phyloP scores from a whole-genome alignment of 2,888 invertebrate species.

The Cylloceria caligata region DNA sequence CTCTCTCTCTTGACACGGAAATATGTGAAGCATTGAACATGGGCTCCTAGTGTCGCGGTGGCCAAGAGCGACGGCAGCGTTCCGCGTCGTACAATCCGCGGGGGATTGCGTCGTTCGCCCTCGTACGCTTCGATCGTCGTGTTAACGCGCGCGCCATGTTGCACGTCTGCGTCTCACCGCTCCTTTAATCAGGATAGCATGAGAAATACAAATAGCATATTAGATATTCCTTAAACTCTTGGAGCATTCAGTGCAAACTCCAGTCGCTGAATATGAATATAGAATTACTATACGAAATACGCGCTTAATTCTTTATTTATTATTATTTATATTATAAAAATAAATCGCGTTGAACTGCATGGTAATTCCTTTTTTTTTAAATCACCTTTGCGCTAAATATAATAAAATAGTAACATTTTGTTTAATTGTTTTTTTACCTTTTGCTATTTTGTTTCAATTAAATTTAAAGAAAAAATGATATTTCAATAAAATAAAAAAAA shows the following conservation, averaged over 20 bases:
- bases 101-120: constrained; percentile 18
- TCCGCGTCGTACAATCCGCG: constrained; percentile 71
- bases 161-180: constrained; percentile 84
- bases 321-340: too few relatives aligned
- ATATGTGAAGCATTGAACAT: constrained; percentile 22
- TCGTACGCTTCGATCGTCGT: constrained; percentile 46
- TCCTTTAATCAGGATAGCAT: constrained; percentile 79
- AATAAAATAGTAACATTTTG: too few relatives aligned
- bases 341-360: too few relatives aligned
- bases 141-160: constrained; percentile 77
- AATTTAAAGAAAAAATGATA: too few relatives aligned
- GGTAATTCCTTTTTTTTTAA: too few relatives aligned
- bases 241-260: not conserved
- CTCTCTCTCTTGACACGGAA: not conserved
- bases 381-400: too few relatives aligned
- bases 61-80: constrained; percentile 73
- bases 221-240: not conserved
- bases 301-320: too few relatives aligned
- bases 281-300: too few relatives aligned
- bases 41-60: constrained; percentile 47
- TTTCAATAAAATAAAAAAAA: too few relatives aligned
- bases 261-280: not conserved
- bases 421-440: too few relatives aligned
- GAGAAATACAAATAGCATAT: constrained; percentile 12
- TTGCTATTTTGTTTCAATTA: too few relatives aligned